A percentile compares a stretch with the other conserved stretches of the same genome.
Conservation (phyloP, 1,140 invertebrate genomes). For the Prorops nasuta region DNA sequence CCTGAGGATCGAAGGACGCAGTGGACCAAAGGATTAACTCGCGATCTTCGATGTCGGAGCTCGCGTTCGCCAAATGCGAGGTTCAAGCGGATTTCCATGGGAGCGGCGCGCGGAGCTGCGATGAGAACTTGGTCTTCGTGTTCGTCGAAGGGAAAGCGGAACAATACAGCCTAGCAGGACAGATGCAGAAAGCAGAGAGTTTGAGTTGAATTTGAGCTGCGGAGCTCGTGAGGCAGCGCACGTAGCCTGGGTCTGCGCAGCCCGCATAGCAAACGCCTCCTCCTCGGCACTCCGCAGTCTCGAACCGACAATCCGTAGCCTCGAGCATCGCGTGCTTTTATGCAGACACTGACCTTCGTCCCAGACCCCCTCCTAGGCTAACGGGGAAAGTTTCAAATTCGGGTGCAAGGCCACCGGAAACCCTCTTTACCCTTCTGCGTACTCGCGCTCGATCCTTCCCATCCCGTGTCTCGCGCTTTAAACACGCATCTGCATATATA, state of each 20-base stretch:
- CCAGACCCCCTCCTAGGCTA: constrained; percentile 33
- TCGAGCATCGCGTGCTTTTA: constrained; percentile 51
- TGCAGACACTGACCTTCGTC: constrained; percentile 58
- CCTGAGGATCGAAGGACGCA: too few species aligned
- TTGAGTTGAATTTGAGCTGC: constrained; percentile 55
- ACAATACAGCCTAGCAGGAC: too few species aligned
- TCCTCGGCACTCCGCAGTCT: constrained; percentile 28
- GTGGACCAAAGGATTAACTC: too few species aligned
- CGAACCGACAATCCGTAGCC: constrained; percentile 46
- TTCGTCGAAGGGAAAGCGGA: constrained; percentile 43
- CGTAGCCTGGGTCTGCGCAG: constrained; percentile 50
- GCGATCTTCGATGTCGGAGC: too few species aligned
- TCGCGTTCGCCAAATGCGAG: too few species aligned
- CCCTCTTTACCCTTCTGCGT: constrained; percentile 21
- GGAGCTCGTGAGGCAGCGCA: constrained; percentile 51
- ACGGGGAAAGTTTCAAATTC: constrained; percentile 56
- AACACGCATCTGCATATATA: too few species aligned
- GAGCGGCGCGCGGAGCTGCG: too few species aligned
- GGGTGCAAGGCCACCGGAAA: constrained; percentile 52
- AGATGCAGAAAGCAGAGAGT: constrained; percentile 49
- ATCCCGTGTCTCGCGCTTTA: too few species aligned
- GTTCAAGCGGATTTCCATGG: too few species aligned
- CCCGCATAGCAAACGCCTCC: constrained; percentile 52
- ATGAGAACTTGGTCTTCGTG: too few species aligned
- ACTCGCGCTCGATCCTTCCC: too few species aligned